A percentile compares a stretch with the other conserved stretches of the same genome.
Evolutionary conservation across 64 coral and sea anemone genomes (phyloP).

Genomic region (Actinia equina): DNA sequence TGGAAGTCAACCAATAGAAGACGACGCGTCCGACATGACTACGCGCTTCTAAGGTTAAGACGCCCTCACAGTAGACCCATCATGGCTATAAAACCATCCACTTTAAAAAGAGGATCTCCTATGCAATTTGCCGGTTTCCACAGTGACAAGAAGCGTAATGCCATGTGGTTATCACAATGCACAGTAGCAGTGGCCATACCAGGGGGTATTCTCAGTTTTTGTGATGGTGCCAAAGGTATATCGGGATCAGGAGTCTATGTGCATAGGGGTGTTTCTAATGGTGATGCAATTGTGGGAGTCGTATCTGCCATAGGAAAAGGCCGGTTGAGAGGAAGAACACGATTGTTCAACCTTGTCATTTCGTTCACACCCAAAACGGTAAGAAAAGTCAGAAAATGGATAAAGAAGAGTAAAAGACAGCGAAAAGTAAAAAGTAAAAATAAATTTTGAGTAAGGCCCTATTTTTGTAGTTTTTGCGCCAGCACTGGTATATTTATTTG

Average conservation of each 20-base stretch:
- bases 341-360: conserved; percentile 46
- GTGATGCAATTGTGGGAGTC: conserved; percentile 49
- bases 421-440: neutral
- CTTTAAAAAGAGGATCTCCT: conserved; percentile 33
- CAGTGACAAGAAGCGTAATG: conserved; percentile 46
- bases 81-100: conserved; percentile 41
- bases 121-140: conserved; percentile 69
- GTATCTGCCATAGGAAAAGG: conserved; percentile 51
- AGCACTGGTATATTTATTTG: neutral
- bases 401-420: neutral
- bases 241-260: conserved; percentile 65
- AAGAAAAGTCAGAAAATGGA: conserved; percentile 41
- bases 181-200: conserved; percentile 17
- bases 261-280: neutral
- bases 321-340: conserved; percentile 24
- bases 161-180: conserved; percentile 44
- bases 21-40: conserved; percentile 37
- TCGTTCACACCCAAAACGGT: conserved; percentile 34
- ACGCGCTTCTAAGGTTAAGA: conserved; percentile 45
- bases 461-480: neutral
- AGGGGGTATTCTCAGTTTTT: conserved; percentile 48
- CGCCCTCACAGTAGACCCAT: conserved; percentile 33
- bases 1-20: conserved; percentile 26
- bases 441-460: neutral
- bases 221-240: conserved; percentile 55